A percentile compares a stretch with the other conserved stretches of the same genome.
phyloP scores from a whole-genome alignment of 2,797 vertebrate genomes.

The Dromococcyx pavoninus region DNA sequence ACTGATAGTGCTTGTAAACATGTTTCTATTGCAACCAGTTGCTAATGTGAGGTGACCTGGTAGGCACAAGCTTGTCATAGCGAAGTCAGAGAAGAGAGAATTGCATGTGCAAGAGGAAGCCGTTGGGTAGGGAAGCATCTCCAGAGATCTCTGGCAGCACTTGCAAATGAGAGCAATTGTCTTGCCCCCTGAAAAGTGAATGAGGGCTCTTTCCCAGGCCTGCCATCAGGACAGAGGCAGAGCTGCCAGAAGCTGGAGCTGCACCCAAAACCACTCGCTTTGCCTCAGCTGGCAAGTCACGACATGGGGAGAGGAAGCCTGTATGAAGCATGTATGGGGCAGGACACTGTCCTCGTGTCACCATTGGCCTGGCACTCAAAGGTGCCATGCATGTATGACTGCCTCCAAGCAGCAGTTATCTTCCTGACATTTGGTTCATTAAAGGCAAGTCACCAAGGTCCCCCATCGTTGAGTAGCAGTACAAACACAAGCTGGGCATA shows the following conservation, averaged over 20 bases:
- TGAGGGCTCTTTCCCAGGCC: not conserved
- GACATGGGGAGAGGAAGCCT: not conserved
- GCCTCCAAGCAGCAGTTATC: not conserved
- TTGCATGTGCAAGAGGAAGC: not conserved
- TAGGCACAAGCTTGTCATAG: not conserved
- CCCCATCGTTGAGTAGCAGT: not conserved
- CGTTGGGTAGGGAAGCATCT: not conserved
- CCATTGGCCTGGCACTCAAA: not conserved
- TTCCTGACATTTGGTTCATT: not conserved
- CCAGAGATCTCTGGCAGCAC: not conserved
- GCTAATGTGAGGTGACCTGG: not conserved
- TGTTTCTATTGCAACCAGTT: not conserved
- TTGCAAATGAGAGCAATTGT: not conserved
- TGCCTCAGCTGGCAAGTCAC: fast-evolving
- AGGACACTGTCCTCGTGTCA: not conserved
- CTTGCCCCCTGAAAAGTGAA: not conserved
- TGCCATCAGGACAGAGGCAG: not conserved
- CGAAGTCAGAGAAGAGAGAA: not conserved
- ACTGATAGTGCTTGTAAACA: not conserved
- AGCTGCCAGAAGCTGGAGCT: not conserved
- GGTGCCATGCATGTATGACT: not conserved
- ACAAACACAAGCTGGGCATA: not conserved
- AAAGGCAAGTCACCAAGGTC: not conserved
- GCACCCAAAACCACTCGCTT: not conserved
- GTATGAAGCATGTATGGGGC: not conserved